Base-by-base conservation (phyloP, 2,113 vertebrate species). In the Anhinga rufa region DNA sequence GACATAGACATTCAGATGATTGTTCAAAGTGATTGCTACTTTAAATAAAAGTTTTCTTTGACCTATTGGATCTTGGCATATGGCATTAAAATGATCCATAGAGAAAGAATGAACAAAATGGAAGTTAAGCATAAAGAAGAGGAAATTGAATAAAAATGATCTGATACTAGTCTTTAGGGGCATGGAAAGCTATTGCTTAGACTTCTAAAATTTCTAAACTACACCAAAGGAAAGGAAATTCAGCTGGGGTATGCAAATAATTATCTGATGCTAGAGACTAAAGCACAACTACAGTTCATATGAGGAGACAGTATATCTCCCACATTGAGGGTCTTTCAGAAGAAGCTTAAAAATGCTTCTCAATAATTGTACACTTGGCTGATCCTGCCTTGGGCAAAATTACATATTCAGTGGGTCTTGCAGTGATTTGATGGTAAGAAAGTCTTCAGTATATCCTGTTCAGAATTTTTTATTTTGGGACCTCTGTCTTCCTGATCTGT, bases 311-410 rank as follows among this genome's bases (percentile, higher is more conserved):
- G 5, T 12, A 58, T 7, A 14, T 42, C 9, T 81, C 52, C 42
- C 0, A 0, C 22, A 40, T 0, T 74, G 22, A 20, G 2, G 2
- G 3, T 66, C 46, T 75, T 54, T 22, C 49, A 70, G 20, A 84
- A 44, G 29, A 8, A 68, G n/a, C 3, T 75, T 88, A 57, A 74
- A 91, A 82, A 20, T 58, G 4, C 7, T 81, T 79, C 65, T 70
- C 74, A 70, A 0, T 21, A 57, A 66, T 28, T 78, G 4, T 31
- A 3, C 29, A 32, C 6, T 81, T 69, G 42, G 2, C 16, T 70
- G 80, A 75, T 54, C 25, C 6, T 85, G 25, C 25, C n/a, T 90
- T 55, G 1, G 1, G 26, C 13, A 70, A 46, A 82, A 44, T 32
- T 18, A 42, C 10, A 46, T 17, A 58, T 86, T 40, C 1, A 2